phyloP scores from a whole-genome alignment of 2,888 invertebrate genomes.

The Nysson spinosus region DNA sequence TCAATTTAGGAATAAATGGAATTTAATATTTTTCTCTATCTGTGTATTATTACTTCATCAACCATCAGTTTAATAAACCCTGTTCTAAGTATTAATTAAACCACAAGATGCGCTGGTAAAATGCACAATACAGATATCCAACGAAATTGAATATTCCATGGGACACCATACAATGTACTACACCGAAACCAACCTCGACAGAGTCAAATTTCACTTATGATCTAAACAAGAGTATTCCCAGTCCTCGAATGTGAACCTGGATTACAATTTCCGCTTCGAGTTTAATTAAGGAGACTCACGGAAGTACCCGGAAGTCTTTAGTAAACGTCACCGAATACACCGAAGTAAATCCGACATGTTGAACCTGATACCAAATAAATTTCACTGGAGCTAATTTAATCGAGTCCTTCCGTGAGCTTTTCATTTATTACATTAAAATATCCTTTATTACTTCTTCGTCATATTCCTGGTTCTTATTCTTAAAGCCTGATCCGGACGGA shows the following conservation, averaged over 20 bases:
- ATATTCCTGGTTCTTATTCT: background rate
- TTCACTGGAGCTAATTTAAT: background rate
- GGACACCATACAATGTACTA: too few relatives aligned
- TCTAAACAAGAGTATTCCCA: conserved; percentile 29
- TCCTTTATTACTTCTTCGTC: conserved; percentile 1
- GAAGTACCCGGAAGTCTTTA: conserved; percentile 8
- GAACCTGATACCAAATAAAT: conserved; percentile 4
- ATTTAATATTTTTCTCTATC: too few relatives aligned
- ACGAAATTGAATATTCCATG: background rate
- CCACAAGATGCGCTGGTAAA: too few relatives aligned
- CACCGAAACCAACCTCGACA: background rate
- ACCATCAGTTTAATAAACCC: background rate
- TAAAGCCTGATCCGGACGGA: background rate
- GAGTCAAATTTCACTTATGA: conserved; percentile 9
- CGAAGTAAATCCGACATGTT: conserved; percentile 6
- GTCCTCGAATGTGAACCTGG: conserved; percentile 15
- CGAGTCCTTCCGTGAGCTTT: background rate
- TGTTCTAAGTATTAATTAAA: background rate
- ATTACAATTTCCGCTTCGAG: conserved; percentile 20
- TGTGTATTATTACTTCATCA: too few relatives aligned
- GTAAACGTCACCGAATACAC: conserved; percentile 12
- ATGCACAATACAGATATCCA: too few relatives aligned
- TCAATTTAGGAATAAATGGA: too few relatives aligned
- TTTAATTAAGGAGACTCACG: conserved; percentile 42
- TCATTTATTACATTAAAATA: conserved; percentile 13